A percentile compares a stretch with the other conserved stretches of the same genome.
phyloP scores from a whole-genome alignment of 2,113 vertebrate species.

The Melanotaenia duboulayi region DNA sequence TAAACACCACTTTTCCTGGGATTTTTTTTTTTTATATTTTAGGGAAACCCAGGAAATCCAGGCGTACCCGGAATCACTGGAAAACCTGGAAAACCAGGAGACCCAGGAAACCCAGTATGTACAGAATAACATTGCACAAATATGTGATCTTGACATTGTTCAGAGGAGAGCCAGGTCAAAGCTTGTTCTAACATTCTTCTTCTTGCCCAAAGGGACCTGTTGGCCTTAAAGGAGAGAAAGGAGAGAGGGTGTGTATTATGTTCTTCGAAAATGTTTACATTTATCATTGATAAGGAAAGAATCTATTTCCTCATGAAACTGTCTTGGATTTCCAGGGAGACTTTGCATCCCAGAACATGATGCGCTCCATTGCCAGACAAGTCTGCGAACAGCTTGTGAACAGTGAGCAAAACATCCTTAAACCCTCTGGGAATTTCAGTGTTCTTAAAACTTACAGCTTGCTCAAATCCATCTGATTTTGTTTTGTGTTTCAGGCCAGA shows the following conservation, averaged over 20 bases:
- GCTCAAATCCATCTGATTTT: not conserved
- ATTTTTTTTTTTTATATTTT: conserved; percentile 17
- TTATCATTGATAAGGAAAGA: not conserved
- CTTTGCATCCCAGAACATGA: conserved; percentile 96
- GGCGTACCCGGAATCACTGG: conserved; percentile 92
- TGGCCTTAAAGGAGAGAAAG: conserved; percentile 96
- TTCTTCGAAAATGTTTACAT: not conserved
- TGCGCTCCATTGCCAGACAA: conserved; percentile 98
- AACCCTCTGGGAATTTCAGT: not conserved
- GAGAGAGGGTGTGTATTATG: conserved; percentile 89
- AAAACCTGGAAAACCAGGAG: conserved; percentile 92
- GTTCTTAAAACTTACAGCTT: not conserved
- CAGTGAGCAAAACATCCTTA: conserved; percentile 81
- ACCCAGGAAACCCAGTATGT: conserved; percentile 90
- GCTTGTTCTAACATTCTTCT: conserved; percentile 24
- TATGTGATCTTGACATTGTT: not conserved
- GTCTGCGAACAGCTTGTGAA: conserved; percentile 98
- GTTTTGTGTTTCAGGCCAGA: conserved; percentile 86
- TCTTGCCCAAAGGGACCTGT: conserved; percentile 85
- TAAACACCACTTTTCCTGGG: conserved; percentile 3
- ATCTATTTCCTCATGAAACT: conserved; percentile 13
- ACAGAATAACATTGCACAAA: not conserved
- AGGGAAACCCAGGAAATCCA: conserved; percentile 93
- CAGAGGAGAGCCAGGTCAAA: not conserved
- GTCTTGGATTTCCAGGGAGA: conserved; percentile 88